Evolutionary conservation across 1,140 invertebrate genomes (phyloP).

Genomic region (Pseudomyrmex cubaensis): DNA sequence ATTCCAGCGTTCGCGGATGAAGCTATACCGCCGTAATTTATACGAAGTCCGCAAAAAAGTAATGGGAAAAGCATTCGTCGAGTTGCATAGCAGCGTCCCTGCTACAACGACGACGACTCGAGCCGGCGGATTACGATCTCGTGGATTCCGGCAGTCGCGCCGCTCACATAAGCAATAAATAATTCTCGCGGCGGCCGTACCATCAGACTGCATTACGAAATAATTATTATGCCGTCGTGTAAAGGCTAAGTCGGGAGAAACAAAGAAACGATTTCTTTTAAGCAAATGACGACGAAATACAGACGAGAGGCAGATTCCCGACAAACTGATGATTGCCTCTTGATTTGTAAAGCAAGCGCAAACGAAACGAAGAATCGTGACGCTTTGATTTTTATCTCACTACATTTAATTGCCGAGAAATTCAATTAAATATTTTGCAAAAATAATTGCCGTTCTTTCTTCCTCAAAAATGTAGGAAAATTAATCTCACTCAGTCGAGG

Average conservation of each 20-base stretch:
- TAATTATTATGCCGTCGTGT: conserved; percentile 66
- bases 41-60: conserved; percentile 63
- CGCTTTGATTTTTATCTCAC: conserved; percentile 14
- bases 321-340: conserved; percentile 56
- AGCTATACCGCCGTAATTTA: conserved; percentile 67
- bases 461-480: not conserved
- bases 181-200: conserved; percentile 56
- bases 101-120: conserved; percentile 17
- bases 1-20: conserved; percentile 51
- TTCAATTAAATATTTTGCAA: too few species aligned
- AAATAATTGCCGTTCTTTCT: too few species aligned
- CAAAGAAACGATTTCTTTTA: conserved; percentile 48
- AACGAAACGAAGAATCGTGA: conserved; percentile 45
- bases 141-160: conserved; percentile 65
- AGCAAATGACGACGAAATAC: conserved; percentile 5
- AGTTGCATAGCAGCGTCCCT: conserved; percentile 47
- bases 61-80: conserved; percentile 69
- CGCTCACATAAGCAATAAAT: conserved; percentile 59
- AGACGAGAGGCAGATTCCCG: not conserved
- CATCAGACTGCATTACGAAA: conserved; percentile 68
- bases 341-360: conserved; percentile 55
- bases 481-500: not conserved
- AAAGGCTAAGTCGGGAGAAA: conserved; percentile 61
- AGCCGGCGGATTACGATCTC: conserved; percentile 63
- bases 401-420: not conserved